These are phyloP conservation scores for Alligator mississippiensis DNA, from an alignment of 2,113 vertebrate species.

Conservation along the genomic window DNA sequence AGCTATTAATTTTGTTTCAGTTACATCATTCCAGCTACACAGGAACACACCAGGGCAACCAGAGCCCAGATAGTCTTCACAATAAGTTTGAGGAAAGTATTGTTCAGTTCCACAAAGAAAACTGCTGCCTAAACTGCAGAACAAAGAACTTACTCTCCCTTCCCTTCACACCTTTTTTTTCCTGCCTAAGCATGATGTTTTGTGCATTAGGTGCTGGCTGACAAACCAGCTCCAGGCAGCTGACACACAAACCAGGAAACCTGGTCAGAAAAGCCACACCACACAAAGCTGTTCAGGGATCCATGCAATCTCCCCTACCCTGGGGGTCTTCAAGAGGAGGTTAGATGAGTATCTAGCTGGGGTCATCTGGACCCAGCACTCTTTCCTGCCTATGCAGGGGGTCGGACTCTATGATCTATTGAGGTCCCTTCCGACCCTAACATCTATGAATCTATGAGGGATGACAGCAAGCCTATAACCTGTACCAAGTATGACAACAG, in stretches of 20 bases:
- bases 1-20: background rate
- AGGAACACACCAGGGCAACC: background rate
- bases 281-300: background rate
- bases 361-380: too few relatives aligned
- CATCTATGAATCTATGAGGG: too few relatives aligned
- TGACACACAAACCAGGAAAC: background rate
- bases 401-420: too few relatives aligned
- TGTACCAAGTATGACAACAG: constrained; percentile 35
- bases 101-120: background rate
- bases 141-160: background rate
- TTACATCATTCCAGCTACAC: background rate
- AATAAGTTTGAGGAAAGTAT: background rate
- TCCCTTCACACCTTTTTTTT: background rate
- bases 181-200: background rate
- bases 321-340: too few relatives aligned
- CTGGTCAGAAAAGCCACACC: background rate
- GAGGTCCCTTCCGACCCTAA: too few relatives aligned
- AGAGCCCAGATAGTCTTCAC: background rate
- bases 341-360: too few relatives aligned
- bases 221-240: constrained; percentile 42
- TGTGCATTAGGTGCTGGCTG: background rate
- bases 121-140: background rate
- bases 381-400: too few relatives aligned
- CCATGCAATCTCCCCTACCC: background rate
- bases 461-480: constrained; percentile 24